Base-by-base conservation (phyloP, 64 coral and sea anemone species). In the Stichodactyla mertensii region DNA sequence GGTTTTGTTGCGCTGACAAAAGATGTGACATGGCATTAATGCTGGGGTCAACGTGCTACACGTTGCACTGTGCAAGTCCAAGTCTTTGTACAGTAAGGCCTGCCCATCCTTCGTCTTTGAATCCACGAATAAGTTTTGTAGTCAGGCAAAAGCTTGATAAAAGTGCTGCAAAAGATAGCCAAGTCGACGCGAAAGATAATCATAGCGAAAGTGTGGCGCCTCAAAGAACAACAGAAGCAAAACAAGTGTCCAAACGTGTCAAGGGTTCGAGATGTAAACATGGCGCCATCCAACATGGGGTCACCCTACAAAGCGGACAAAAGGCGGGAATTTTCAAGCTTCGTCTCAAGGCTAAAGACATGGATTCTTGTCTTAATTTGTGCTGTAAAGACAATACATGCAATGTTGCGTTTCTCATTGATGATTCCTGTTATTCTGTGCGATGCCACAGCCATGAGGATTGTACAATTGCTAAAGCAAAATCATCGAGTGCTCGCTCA, bases 351-450 rank as follows among this genome's bases (percentile, higher is more conserved):
- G 77, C 85, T 20, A 92, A 87, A 28, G 78, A 87, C 23, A 92
- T 92, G 90, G 84, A 64, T 59, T 56, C 90, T 55, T 92, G 90
- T 74, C 86, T 92, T 81, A 26, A 87, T 15, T 55, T 82, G 28
- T 92, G 90, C 57, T 92, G 90, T 54, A 86, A 61, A 64, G 86
- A 80, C 16, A 78, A 59, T 4, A 87, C 60, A 10, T 99, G 97
- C 89, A 79, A 99, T 54, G 88, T 92, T 8, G 97, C 97, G n/a
- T 99, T 92, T 78, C 84, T 95, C 27, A 87, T 90, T 5, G 97
- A 89, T 0, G 83, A 92, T 20, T 92, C 94, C n/a, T 99, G 97
- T 84, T 99, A 99, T 77, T 95, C 93, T 0, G 93, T 99, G 13
- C 56, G 54, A 52, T 85, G 83, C 24, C 16, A 62, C 53, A 85